Base-by-base conservation (phyloP, 1,140 invertebrate species). In the Metaphire vulgaris region DNA sequence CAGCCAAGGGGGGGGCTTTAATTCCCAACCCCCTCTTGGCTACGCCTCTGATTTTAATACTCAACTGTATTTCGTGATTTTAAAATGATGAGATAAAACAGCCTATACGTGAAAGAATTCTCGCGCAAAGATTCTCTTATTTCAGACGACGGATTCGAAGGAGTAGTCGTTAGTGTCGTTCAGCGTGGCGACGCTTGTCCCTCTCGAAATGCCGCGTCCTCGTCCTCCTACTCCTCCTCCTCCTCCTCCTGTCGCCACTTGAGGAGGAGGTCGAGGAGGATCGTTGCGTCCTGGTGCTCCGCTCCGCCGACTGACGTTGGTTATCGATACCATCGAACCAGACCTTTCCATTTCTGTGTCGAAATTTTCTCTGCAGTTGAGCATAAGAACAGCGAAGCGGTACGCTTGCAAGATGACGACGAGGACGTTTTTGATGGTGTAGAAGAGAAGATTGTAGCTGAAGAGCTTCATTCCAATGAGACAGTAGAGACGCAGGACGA, bases 341-440 rank as follows among this genome's bases (percentile, higher is more conserved):
- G 41, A 6, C 6, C 6, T 56, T 12, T 21, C 41, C 41, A 56
- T 56, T 6, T 56, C 21, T 21, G 41, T 12, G 21, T 56, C 41
- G 41, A 56, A 56, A 56, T 56, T 31, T 15, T 31, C 29, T 32
- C 1, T 21, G n/a, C 28, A 70, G 15, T 33, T 31, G 15, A 71
- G 33, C n/a, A 30, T 21, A 71, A 21, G 30, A 29, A 71, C n/a
- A 26, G n/a, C 30, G 30, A 1, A 73, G 26, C 74, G 1, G 26
- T 74, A 74, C 21, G 64, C 26, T 29, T 74, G 32, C 1, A 74
- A 32, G 15, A 66, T 1, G 1, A 74, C 33, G 1, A 74, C 33
- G 26, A 74, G 74, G 1, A 31, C 74, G 30, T 74, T 74, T 33
- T 74, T 74, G 2, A 68, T 56, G n/a, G 74, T 74, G 64, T 64